phyloP scores from a whole-genome alignment of 2,888 invertebrate genomes.

The Torymus auratus region DNA sequence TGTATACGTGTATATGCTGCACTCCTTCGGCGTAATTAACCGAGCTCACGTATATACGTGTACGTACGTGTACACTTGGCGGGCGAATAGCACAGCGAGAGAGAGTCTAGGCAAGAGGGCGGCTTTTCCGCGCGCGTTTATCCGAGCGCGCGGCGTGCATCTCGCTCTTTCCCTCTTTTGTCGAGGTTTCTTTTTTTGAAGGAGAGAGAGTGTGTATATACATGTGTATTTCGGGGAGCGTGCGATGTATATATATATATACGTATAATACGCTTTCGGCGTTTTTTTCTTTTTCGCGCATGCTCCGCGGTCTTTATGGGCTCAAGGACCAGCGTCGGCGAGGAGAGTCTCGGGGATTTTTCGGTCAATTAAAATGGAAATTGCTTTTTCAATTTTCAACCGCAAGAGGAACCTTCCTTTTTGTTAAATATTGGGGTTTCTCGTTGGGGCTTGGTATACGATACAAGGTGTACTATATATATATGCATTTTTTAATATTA shows the following conservation, averaged over 20 bases:
- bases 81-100: too few relatives aligned
- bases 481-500: not conserved
- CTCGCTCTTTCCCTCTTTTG: too few relatives aligned
- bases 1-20: not conserved
- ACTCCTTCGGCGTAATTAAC: conserved; percentile 51
- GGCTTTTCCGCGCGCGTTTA: not conserved
- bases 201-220: too few relatives aligned
- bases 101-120: not conserved
- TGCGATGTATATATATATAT: not conserved
- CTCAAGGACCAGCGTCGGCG: too few relatives aligned
- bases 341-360: too few relatives aligned
- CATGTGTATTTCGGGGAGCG: not conserved
- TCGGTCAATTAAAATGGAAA: too few relatives aligned
- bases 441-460: too few relatives aligned
- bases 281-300: not conserved
- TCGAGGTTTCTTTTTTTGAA: too few relatives aligned
- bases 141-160: not conserved
- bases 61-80: too few relatives aligned
- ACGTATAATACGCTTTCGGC: not conserved
- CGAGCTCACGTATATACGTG: conserved; percentile 1
- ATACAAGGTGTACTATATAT: not conserved
- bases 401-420: too few relatives aligned
- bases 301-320: not conserved
- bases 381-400: too few relatives aligned
- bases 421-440: too few relatives aligned